These are phyloP conservation scores for Calidris pugnax DNA, from an alignment of 2,113 vertebrate genomes.

Conservation along the genomic window DNA sequence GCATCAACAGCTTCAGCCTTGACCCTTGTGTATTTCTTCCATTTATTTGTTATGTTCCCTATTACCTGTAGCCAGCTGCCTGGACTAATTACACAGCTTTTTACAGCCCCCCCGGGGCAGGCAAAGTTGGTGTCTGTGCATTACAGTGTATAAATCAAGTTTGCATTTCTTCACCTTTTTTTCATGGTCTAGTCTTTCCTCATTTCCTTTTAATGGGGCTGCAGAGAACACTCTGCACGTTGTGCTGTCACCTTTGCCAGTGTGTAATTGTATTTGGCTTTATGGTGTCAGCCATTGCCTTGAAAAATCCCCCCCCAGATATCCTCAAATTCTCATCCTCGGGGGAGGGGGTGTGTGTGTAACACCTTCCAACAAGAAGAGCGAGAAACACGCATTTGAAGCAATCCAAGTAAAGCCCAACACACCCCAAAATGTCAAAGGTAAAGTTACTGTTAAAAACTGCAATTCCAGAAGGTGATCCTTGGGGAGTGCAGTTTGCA, in stretches of 20 bases:
- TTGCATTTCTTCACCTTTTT: neutral
- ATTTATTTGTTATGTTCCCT: neutral
- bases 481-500: neutral
- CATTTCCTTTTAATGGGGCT: neutral
- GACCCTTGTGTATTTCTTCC: neutral
- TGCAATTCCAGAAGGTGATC: neutral
- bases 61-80: conserved; percentile 16
- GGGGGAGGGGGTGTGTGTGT: neutral
- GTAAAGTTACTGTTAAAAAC: neutral
- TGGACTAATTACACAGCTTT: neutral
- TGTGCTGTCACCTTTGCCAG: neutral
- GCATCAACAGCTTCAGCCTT: neutral
- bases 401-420: neutral
- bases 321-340: neutral
- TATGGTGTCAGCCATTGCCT: neutral
- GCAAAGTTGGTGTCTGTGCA: neutral
- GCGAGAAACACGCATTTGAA: accelerated
- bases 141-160: neutral
- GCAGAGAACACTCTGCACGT: neutral
- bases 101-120: neutral
- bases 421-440: neutral
- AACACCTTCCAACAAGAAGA: neutral
- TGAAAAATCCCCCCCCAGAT: neutral
- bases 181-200: neutral
- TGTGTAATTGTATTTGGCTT: neutral